phyloP scores from a whole-genome alignment of 2,888 invertebrate species.

The Troides oblongomaculatus region DNA sequence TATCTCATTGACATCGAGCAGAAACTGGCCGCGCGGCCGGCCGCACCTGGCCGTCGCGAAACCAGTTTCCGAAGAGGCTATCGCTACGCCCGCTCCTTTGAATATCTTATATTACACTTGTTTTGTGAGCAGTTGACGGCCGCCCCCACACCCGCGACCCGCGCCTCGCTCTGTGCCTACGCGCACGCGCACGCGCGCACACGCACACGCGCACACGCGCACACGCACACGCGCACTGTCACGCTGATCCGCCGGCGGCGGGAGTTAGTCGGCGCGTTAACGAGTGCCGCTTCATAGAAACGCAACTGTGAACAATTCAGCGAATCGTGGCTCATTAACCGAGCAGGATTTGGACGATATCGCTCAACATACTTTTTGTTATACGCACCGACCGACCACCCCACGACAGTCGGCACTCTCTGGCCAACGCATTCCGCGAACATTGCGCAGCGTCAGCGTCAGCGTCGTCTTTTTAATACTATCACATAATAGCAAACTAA shows the following conservation, averaged over 20 bases:
- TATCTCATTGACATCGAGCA: constrained; percentile 33
- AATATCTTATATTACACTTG: constrained; percentile 17
- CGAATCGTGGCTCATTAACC: constrained; percentile 19
- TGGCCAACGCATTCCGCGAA: too few species aligned
- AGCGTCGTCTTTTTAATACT: too few species aligned
- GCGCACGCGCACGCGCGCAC: too few species aligned
- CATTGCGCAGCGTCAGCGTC: too few species aligned
- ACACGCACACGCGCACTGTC: neutral
- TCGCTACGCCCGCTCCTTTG: constrained; percentile 24
- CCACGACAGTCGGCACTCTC: too few species aligned
- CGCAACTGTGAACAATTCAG: constrained; percentile 24
- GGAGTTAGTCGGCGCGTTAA: constrained; percentile 17
- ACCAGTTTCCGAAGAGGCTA: constrained; percentile 33
- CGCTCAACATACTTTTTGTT: neutral
- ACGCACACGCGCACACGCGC: too few species aligned
- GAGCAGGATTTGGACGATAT: neutral
- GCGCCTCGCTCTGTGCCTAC: too few species aligned
- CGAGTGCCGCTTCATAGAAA: constrained; percentile 24
- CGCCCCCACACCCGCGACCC: neutral
- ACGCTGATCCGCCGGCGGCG: constrained; percentile 1
- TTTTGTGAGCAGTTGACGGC: constrained; percentile 8
- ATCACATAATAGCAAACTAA: too few species aligned
- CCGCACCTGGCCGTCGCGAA: constrained; percentile 36
- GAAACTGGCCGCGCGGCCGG: constrained; percentile 30
- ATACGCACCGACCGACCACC: too few species aligned